Evolutionary conservation across 2,113 vertebrate species (phyloP).

Genomic region (Agapornis roseicollis): DNA sequence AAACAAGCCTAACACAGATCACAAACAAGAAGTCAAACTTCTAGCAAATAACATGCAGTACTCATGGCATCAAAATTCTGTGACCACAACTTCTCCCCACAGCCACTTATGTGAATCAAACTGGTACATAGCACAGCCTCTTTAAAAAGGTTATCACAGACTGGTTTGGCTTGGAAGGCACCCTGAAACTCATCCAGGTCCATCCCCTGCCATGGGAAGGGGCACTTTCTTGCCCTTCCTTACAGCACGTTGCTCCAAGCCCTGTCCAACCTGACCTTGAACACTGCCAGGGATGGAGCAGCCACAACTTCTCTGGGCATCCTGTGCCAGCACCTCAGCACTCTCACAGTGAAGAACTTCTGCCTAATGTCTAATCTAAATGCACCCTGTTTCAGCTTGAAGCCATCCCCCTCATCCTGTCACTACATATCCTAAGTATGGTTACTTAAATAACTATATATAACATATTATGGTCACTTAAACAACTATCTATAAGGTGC

Average conservation of each 20-base stretch:
- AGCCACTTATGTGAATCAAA: accelerated
- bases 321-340: no score
- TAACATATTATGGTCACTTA: accelerated
- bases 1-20: neutral
- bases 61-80: accelerated
- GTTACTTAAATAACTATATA: neutral
- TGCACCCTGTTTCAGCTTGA: no score
- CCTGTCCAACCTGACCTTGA: neutral
- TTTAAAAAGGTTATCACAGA: neutral
- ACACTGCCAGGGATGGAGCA: neutral
- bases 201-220: neutral
- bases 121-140: accelerated
- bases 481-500: accelerated
- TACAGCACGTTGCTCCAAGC: neutral
- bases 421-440: neutral
- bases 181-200: neutral
- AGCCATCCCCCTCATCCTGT: no score
- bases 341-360: no score
- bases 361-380: no score
- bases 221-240: neutral
- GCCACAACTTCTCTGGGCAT: no score
- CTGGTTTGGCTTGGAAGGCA: neutral
- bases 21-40: neutral
- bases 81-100: accelerated
- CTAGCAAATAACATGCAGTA: accelerated